Conservation (phyloP, 1,140 invertebrate genomes). For the Phenacoccus solenopsis region DNA sequence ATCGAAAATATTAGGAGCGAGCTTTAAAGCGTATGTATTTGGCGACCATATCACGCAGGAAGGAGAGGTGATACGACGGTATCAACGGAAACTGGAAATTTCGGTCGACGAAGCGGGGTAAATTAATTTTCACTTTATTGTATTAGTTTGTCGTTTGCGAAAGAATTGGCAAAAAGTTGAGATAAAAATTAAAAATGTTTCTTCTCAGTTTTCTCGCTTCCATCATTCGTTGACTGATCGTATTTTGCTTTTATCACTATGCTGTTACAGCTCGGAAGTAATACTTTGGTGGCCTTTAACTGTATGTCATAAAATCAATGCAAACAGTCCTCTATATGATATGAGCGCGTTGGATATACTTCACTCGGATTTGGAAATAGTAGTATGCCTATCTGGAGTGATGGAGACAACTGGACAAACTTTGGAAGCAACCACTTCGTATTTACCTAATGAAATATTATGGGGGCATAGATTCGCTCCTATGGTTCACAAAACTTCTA, state of each 20-base stretch:
- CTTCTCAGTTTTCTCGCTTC: too few relatives aligned
- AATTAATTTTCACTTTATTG: conserved; percentile 4
- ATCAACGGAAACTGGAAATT: conserved; percentile 66
- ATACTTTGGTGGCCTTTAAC: conserved; percentile 50
- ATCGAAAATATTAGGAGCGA: conserved; percentile 90
- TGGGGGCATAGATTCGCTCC: conserved; percentile 74
- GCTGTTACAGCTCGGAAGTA: conserved; percentile 32
- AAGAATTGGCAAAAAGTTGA: too few relatives aligned
- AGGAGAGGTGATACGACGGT: conserved; percentile 69
- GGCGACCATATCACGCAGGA: conserved; percentile 74
- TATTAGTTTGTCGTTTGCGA: too few relatives aligned
- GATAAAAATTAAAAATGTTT: too few relatives aligned
- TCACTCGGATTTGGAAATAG: conserved; percentile 66
- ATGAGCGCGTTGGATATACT: conserved; percentile 42
- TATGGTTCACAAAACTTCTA: conserved; percentile 43
- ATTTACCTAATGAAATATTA: conserved; percentile 65
- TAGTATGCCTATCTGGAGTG: conserved; percentile 69
- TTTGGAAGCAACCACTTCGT: conserved; percentile 61
- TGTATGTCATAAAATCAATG: conserved; percentile 37
- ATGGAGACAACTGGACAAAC: conserved; percentile 63
- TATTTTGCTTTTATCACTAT: too few relatives aligned
- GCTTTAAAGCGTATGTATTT: conserved; percentile 81
- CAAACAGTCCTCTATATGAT: conserved; percentile 42
- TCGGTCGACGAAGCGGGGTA: conserved; percentile 20
- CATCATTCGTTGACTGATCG: too few relatives aligned